Evolutionary conservation across 1,140 invertebrate species (phyloP).

Genomic region (Spodoptera frugiperda): DNA sequence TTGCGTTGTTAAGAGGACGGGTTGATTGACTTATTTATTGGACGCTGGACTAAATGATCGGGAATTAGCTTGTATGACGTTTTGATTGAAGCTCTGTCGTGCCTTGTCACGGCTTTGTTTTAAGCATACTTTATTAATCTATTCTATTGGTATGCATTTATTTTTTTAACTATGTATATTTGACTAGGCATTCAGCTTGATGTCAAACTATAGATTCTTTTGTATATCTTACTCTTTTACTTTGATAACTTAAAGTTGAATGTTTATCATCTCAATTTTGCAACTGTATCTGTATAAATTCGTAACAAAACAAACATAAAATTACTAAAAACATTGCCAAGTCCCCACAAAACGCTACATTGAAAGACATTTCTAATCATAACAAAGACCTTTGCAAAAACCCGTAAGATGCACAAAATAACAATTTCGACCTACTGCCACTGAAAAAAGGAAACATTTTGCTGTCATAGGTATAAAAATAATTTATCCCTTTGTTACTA

Average conservation of each 20-base stretch:
- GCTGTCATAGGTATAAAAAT: constrained; percentile 42
- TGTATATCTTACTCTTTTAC: too few relatives aligned
- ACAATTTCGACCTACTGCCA: constrained; percentile 4
- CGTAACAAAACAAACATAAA: too few relatives aligned
- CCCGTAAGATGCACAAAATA: background rate
- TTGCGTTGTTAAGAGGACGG: constrained; percentile 43
- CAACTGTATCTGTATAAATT: too few relatives aligned
- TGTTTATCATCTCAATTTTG: too few relatives aligned
- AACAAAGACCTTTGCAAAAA: background rate
- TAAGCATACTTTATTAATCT: background rate
- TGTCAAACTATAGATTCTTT: too few relatives aligned
- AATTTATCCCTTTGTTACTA: constrained; percentile 42
- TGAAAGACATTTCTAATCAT: background rate
- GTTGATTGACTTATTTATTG: constrained; percentile 58
- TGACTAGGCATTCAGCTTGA: too few relatives aligned
- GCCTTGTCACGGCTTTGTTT: constrained; percentile 19
- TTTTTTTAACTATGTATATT: too few relatives aligned
- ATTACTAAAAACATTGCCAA: too few relatives aligned
- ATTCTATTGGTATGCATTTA: background rate
- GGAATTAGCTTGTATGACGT: constrained; percentile 38
- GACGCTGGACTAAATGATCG: constrained; percentile 36
- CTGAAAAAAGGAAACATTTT: constrained; percentile 11
- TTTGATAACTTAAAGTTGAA: too few relatives aligned
- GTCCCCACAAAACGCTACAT: too few relatives aligned
- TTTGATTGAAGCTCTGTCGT: constrained; percentile 29